A percentile compares a stretch with the other conserved stretches of the same genome.
Evolutionary conservation across 2,797 vertebrate genomes (phyloP).

Genomic region (Rachycentron canadum): DNA sequence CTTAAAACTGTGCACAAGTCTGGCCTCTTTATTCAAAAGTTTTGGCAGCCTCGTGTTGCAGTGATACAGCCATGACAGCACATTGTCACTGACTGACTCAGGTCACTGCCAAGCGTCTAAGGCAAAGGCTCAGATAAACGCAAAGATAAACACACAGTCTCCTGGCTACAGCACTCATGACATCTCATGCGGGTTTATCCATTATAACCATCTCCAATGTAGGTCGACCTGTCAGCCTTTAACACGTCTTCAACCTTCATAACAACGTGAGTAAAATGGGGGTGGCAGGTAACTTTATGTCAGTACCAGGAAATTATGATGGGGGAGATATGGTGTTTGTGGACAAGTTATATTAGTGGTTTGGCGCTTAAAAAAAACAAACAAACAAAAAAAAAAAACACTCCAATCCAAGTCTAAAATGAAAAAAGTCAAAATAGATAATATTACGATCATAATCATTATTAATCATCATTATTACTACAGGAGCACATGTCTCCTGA

Average conservation of each 20-base stretch:
- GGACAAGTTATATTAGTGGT: not conserved
- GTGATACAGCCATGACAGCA: constrained; percentile 13
- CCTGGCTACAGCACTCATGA: constrained; percentile 14
- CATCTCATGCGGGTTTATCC: constrained; percentile 32
- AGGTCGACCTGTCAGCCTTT: constrained; percentile 41
- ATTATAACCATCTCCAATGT: constrained; percentile 34
- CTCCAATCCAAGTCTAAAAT: constrained; percentile 1
- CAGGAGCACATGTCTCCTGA: constrained; percentile 35
- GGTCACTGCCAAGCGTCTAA: not conserved
- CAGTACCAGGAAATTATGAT: constrained; percentile 17
- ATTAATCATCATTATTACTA: not conserved
- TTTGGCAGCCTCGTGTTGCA: constrained; percentile 1
- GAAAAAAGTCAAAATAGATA: not conserved
- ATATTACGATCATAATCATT: not conserved
- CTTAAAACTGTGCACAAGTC: not conserved
- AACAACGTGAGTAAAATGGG: not conserved
- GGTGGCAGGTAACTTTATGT: constrained; percentile 23
- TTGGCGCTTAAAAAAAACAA: no score
- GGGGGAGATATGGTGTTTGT: constrained; percentile 3
- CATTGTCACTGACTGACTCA: no score
- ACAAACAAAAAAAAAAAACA: no score
- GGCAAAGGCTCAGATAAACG: constrained; percentile 36
- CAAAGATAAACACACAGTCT: constrained; percentile 8
- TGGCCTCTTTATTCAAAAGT: constrained; percentile 18
- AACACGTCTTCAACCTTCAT: constrained; percentile 21